Evolutionary conservation across 2,797 vertebrate species (phyloP).

Genomic region (Micromesistius poutassou): DNA sequence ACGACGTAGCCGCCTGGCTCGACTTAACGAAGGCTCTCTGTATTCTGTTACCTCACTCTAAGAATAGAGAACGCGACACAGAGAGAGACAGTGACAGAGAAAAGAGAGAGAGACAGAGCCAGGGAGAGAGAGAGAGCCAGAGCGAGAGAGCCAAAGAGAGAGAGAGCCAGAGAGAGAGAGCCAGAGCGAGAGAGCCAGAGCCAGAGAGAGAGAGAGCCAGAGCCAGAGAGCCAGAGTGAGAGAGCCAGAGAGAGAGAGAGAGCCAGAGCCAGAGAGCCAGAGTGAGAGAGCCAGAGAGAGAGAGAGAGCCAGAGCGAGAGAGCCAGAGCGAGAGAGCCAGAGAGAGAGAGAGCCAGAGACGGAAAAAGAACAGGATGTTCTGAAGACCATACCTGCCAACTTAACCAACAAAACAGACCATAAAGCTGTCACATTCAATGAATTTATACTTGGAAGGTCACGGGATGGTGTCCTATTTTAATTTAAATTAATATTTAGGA

Average conservation of each 20-base stretch:
- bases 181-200: too few species aligned
- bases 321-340: neutral
- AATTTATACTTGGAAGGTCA: too few species aligned
- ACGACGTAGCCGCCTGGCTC: slow-evolving; percentile 28
- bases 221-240: slow-evolving; percentile 32
- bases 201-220: slow-evolving; percentile 2
- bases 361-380: slow-evolving; percentile 39
- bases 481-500: neutral
- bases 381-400: slow-evolving; percentile 12
- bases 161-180: too few species aligned
- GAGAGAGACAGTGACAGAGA: too few species aligned
- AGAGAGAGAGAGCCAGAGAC: slow-evolving; percentile 31
- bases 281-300: too few species aligned
- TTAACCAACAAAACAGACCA: neutral
- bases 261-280: too few species aligned
- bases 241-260: slow-evolving; percentile 15
- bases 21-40: slow-evolving; percentile 46
- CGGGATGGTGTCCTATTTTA: neutral
- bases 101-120: too few species aligned
- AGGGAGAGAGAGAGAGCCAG: too few species aligned
- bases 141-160: too few species aligned
- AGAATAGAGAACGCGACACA: slow-evolving; percentile 59
- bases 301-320: too few species aligned
- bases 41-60: slow-evolving; percentile 71
- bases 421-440: neutral